Evolutionary conservation across 1,140 invertebrate species (phyloP), one percentile per base, ranked within the genome.

Genomic region (Caenorhabditis briggsae): DNA sequence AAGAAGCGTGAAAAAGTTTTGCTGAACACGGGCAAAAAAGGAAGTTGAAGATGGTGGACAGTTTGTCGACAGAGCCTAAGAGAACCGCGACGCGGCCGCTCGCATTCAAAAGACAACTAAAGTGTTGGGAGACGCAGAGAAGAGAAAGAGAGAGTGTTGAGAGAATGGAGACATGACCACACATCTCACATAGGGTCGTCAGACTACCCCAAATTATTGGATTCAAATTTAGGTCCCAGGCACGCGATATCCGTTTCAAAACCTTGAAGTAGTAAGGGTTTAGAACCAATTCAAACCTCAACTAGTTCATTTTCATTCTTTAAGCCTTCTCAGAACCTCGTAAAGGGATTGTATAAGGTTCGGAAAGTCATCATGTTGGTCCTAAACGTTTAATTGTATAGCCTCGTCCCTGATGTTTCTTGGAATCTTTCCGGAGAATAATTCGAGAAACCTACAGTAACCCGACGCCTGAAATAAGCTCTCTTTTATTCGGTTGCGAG

Each of bases 21-120:
- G 70, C 23, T 50, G 70, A 78, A 78, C 46, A 78, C 46, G 46
- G 46, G 8, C n/a, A 50, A 78, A 78, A 78, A 78, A 65, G 9
- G 61, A 70, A 43, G 41, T 23, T 53, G 46, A 78, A 78, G 46
- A 78, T 78, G 46, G 70, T 50, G 46, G 46, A 78, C 70, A 78
- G 70, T 78, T 50, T 78, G 70, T 50, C 70, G 70, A 46, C 70
- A 33, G 70, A 78, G 43, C 70, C 70, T 78, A 78, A 78, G 70
- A 50, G n/a, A 50, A 50, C 70, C 70, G 70, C 70, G 70, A 78
- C 70, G 70, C 70, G 46, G 70, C 70, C 70, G 70, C 70, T 50
- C 70, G 70, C 70, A 78, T 6, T 53, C 20, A 50, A 53, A 33
- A 78, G 70, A 78, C 18, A 12, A 78, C 70, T 11, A 5, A 20